Conservation (phyloP, 2,888 invertebrate genomes). For the Melikaiella ostensackeni region DNA sequence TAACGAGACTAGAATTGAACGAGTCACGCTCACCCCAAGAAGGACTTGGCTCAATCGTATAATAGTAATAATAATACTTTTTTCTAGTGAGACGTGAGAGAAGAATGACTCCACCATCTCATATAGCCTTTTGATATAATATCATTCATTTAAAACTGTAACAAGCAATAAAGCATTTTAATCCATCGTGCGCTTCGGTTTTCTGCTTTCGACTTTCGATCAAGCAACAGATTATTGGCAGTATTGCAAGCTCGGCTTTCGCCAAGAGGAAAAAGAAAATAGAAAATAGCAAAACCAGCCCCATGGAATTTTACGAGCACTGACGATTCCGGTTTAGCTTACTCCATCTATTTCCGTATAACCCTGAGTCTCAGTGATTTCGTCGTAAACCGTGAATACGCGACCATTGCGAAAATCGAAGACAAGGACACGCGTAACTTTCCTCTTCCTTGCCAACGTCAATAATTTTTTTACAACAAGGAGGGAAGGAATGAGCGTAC, state of each 20-base stretch:
- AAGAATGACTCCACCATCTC: too few relatives aligned
- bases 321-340: slow-evolving; percentile 47
- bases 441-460: slow-evolving; percentile 17
- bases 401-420: slow-evolving; percentile 54
- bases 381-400: slow-evolving; percentile 51
- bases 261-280: not conserved
- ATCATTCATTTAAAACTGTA: too few relatives aligned
- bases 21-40: too few relatives aligned
- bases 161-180: slow-evolving; percentile 16
- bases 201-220: slow-evolving; percentile 24
- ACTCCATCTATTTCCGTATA: slow-evolving; percentile 34
- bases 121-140: too few relatives aligned
- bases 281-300: not conserved
- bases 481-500: slow-evolving; percentile 4
- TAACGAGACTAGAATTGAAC: too few relatives aligned
- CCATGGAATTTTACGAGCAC: slow-evolving; percentile 52
- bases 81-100: too few relatives aligned
- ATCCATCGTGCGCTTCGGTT: slow-evolving; percentile 17
- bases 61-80: too few relatives aligned
- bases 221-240: slow-evolving; percentile 36
- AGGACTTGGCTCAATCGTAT: too few relatives aligned
- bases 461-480: slow-evolving; percentile 26
- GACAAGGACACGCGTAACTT: slow-evolving; percentile 46
- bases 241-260: slow-evolving; percentile 22
- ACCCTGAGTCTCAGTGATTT: slow-evolving; percentile 53